phyloP scores from a whole-genome alignment of 37 sponge, comb jelly and placozoan genomes.

The Lycopodina hypogea region DNA sequence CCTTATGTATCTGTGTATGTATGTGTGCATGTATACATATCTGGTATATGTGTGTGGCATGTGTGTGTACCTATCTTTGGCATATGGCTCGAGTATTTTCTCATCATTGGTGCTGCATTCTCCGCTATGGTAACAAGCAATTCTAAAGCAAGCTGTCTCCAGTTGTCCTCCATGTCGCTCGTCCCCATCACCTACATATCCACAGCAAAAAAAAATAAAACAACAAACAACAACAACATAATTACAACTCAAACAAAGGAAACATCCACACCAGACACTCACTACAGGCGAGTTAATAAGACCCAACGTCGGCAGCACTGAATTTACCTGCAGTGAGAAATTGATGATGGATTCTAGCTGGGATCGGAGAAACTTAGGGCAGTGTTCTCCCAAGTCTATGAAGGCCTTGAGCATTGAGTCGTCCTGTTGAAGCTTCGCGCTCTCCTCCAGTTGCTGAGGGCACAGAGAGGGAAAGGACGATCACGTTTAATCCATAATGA shows the following conservation, averaged over 20 bases:
- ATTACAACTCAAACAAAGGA: too few relatives aligned
- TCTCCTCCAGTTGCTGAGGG: constrained; percentile 64
- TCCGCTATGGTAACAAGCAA: constrained; percentile 88
- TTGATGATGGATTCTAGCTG: constrained; percentile 68
- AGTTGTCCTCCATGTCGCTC: constrained; percentile 61
- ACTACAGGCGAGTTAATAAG: too few relatives aligned
- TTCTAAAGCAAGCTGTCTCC: constrained; percentile 91
- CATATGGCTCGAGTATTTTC: constrained; percentile 73
- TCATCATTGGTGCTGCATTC: constrained; percentile 89
- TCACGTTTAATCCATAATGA: not conserved
- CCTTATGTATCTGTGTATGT: not conserved
- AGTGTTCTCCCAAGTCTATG: constrained; percentile 87
- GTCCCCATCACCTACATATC: constrained; percentile 43
- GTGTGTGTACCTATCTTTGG: constrained; percentile 50
- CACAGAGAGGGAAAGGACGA: not conserved
- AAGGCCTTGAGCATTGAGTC: constrained; percentile 79
- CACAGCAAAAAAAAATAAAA: not conserved
- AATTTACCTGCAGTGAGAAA: constrained; percentile 71
- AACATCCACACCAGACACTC: too few relatives aligned
- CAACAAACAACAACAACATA: not conserved
- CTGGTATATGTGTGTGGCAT: too few relatives aligned
- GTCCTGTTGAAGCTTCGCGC: constrained; percentile 65
- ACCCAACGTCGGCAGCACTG: too few relatives aligned
- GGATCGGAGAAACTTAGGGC: constrained; percentile 82
- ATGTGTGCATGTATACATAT: constrained; percentile 14